These are phyloP conservation scores for Pantherophis alleghaniensis DNA, from an alignment of 2,797 vertebrate species.

Conservation along the genomic window DNA sequence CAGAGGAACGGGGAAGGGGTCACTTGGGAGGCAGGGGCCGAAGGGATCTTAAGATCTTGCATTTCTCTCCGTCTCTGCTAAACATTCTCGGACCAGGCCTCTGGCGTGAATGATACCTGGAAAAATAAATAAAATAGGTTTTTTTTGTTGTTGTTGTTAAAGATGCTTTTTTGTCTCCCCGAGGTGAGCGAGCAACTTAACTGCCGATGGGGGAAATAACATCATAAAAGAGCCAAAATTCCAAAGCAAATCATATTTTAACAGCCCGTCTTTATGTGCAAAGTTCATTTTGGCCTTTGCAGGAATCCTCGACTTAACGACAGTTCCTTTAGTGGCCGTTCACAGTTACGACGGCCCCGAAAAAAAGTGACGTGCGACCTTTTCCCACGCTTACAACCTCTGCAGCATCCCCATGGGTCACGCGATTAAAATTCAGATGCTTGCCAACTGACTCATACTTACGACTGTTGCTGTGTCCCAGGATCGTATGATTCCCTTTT, in stretches of 20 bases:
- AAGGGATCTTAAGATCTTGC: conserved; percentile 85
- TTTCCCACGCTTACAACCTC: background rate
- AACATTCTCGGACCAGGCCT: conserved; percentile 94
- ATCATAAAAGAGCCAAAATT: background rate
- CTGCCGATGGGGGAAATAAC: background rate
- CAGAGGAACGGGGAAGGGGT: conserved; percentile 32
- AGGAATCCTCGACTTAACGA: background rate
- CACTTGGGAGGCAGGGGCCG: background rate
- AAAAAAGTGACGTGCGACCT: background rate
- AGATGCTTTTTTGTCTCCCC: background rate
- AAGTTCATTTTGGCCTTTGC: background rate
- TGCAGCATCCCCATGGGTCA: too few species aligned
- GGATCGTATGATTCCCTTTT: too few species aligned
- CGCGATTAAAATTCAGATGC: background rate
- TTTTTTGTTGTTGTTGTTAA: background rate
- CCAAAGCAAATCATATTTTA: background rate
- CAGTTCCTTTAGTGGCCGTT: background rate
- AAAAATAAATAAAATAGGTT: conserved; percentile 35
- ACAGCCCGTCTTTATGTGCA: background rate
- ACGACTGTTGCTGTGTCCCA: too few species aligned
- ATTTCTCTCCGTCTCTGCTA: conserved; percentile 96
- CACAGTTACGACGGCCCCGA: background rate
- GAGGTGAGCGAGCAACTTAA: background rate
- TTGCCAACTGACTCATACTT: too few species aligned
- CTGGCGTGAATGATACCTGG: conserved; percentile 95